Evolutionary conservation across 1,140 invertebrate species (phyloP), one percentile per base, ranked within the genome.

Genomic region (Phocides pigmalion): DNA sequence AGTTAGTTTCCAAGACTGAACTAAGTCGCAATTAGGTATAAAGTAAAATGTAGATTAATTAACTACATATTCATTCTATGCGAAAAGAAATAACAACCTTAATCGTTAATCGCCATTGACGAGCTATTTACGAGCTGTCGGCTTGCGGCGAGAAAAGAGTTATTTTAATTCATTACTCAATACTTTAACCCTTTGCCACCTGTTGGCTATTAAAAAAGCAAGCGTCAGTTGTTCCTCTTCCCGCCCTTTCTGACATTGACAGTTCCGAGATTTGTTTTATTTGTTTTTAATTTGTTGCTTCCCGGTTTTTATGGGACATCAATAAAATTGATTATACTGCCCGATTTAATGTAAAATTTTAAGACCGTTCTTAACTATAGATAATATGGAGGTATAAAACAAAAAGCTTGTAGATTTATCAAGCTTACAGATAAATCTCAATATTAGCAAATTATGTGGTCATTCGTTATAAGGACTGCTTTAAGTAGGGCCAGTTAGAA

Each of bases 151-250:
- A 2, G 11, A 19, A 19, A 9, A 46, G 39, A n/a, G 12, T 12
- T 37, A 28, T 66, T 72, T 74, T 70, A 73, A 77, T 68, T 68
- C 71, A 82, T 81, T 80, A 79, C 71, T 70, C 71, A 76, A 72
- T 68, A 69, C 61, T 73, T 49, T 72, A 84, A 81, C 82, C 83
- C 83, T 87, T 87, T 84, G 74, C 87, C 84, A 89, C 84, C 84
- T 89, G 84, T 86, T 83, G 64, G 37, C 37, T 66, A 37, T 61
- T 72, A 82, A 82, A 82, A 85, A 83, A 76, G 14, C 68, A 68
- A 78, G 79, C 81, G 82, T 81, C 86, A 87, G 87, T 90, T 90
- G 86, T 74, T 62, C 72, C 11, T 66, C 68, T 84, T 87, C 76
- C 84, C 81, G 82, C 82, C 73, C 66, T 76, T 80, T 75, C 68